A percentile compares a stretch with the other conserved stretches of the same genome.
Evolutionary conservation across 2,888 invertebrate species (phyloP).

Genomic region (Hermaeophaga mercurialis): DNA sequence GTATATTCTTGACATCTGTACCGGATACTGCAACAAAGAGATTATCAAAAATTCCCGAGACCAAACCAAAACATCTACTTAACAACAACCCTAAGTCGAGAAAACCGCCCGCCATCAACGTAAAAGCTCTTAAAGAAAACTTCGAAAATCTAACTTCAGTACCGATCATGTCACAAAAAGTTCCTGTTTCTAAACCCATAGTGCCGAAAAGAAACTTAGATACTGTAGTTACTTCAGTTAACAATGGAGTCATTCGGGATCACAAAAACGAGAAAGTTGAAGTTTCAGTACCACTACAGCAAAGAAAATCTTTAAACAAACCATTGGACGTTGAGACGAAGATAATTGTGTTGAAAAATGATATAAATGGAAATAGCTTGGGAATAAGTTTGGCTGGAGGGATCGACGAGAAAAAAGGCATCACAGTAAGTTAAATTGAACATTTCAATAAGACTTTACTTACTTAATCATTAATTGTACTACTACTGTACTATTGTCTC

Average conservation of each 20-base stretch:
- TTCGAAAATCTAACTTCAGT: slow-evolving; percentile 57
- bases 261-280: slow-evolving; percentile 23
- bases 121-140: slow-evolving; percentile 65
- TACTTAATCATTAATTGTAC: too few relatives aligned
- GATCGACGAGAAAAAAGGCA: slow-evolving; percentile 88
- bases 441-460: too few relatives aligned
- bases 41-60: background rate
- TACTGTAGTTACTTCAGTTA: slow-evolving; percentile 27
- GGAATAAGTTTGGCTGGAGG: slow-evolving; percentile 90
- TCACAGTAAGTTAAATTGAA: slow-evolving; percentile 82
- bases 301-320: slow-evolving; percentile 12
- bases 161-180: slow-evolving; percentile 36
- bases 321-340: slow-evolving; percentile 56
- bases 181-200: slow-evolving; percentile 33
- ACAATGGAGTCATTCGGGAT: slow-evolving; percentile 13
- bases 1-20: slow-evolving; percentile 6
- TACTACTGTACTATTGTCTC: too few relatives aligned
- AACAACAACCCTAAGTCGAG: slow-evolving; percentile 19
- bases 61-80: slow-evolving; percentile 24
- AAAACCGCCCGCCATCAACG: slow-evolving; percentile 51
- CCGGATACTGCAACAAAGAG: slow-evolving; percentile 11
- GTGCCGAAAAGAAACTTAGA: slow-evolving; percentile 35
- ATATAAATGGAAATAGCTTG: slow-evolving; percentile 74
- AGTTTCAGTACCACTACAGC: slow-evolving; percentile 14
- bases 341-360: slow-evolving; percentile 70